phyloP scores from a whole-genome alignment of 2,797 vertebrate species.

The Alfaro cultratus region DNA sequence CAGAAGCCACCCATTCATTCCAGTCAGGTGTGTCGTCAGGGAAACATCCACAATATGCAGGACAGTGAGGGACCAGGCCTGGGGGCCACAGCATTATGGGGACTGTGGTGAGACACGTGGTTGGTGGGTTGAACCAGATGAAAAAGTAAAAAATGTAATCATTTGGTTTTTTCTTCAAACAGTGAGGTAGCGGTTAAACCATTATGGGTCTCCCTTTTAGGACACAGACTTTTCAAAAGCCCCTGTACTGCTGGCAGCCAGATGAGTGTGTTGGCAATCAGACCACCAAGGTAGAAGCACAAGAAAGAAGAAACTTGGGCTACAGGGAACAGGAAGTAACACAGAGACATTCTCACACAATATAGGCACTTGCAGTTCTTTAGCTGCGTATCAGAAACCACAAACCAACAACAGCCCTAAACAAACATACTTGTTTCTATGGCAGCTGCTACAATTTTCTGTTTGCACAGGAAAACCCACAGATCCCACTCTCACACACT shows the following conservation, averaged over 20 bases:
- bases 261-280: slow-evolving; percentile 35
- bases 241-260: slow-evolving; percentile 47
- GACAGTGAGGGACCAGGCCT: neutral
- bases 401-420: neutral
- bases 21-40: neutral
- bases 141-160: slow-evolving; percentile 5
- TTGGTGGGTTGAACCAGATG: neutral
- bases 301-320: neutral
- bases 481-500: neutral
- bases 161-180: slow-evolving; percentile 15
- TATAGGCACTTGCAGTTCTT: neutral
- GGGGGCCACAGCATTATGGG: neutral
- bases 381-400: neutral
- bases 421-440: neutral
- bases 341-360: neutral
- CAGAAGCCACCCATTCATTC: neutral
- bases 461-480: neutral
- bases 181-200: slow-evolving; percentile 7
- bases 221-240: slow-evolving; percentile 25
- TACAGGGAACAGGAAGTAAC: neutral
- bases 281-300: slow-evolving; percentile 43
- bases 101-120: neutral
- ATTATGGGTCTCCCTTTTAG: slow-evolving; percentile 14
- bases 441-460: neutral
- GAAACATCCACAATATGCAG: neutral